A percentile compares a stretch with the other conserved stretches of the same genome.
Evolutionary conservation across 1,140 invertebrate genomes (phyloP).

Genomic region (Stegodyphus dumicola): DNA sequence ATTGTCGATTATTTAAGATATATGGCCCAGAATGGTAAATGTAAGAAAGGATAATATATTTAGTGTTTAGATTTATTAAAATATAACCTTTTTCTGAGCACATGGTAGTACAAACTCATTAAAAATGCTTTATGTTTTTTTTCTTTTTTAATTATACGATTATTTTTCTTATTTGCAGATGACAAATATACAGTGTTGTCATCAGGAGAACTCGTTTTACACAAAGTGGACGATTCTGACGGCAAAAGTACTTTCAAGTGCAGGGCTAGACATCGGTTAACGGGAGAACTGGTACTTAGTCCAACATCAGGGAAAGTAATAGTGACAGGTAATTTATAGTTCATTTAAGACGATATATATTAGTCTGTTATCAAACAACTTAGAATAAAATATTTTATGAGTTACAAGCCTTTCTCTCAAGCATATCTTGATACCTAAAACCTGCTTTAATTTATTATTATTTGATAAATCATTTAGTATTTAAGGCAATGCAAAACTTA

Average conservation of each 20-base stretch:
- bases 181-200: constrained; percentile 60
- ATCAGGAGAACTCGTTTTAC: constrained; percentile 56
- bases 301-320: constrained; percentile 63
- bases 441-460: too few relatives aligned
- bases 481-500: too few relatives aligned
- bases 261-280: constrained; percentile 61
- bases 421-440: too few relatives aligned
- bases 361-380: background rate
- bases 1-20: background rate
- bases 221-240: constrained; percentile 47
- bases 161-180: constrained; percentile 54
- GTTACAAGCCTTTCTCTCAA: too few relatives aligned
- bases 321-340: constrained; percentile 62
- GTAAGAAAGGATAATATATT: background rate
- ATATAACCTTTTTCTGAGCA: background rate
- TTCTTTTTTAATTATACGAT: background rate
- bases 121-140: background rate
- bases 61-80: background rate
- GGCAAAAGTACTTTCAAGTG: constrained; percentile 60
- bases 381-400: too few relatives aligned
- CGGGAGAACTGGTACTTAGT: constrained; percentile 62
- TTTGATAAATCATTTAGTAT: too few relatives aligned
- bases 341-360: background rate
- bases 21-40: background rate
- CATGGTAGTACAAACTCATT: background rate